Evolutionary conservation across 1,140 invertebrate species (phyloP).

Genomic region (Microplitis demolitor): DNA sequence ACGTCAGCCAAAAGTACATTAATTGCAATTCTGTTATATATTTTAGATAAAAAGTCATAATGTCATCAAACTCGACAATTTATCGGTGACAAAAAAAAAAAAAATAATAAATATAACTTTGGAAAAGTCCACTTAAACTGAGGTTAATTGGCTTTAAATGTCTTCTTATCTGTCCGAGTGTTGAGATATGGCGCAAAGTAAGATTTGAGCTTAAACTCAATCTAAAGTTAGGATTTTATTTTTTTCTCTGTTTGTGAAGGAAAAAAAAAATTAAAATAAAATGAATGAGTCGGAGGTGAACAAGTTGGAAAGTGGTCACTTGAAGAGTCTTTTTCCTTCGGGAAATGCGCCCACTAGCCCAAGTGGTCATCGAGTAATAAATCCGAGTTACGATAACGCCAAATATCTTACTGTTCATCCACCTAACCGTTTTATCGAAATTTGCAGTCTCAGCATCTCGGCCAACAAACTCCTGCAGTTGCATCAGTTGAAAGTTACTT

Average conservation of each 20-base stretch:
- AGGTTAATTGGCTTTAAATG: background rate
- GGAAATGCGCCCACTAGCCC: background rate
- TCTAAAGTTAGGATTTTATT: too few species aligned
- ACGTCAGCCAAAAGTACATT: background rate
- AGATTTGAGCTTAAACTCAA: background rate
- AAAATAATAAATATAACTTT: background rate
- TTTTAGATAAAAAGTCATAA: background rate
- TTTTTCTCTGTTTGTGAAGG: background rate
- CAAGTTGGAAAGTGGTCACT: conserved; percentile 3
- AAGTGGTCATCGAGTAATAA: conserved; percentile 2
- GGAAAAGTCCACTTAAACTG: too few species aligned
- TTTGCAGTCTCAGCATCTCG: conserved; percentile 14
- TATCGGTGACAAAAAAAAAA: background rate
- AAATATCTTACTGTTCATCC: conserved; percentile 9
- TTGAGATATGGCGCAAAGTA: background rate
- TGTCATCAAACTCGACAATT: background rate
- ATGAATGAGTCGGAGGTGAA: background rate
- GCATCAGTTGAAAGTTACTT: conserved; percentile 14
- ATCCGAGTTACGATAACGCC: conserved; percentile 13
- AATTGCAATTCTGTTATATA: background rate
- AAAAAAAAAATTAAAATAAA: background rate
- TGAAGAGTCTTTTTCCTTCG: background rate
- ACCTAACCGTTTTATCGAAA: conserved; percentile 10
- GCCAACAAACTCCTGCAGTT: background rate
- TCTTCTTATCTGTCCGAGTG: background rate